A percentile compares a stretch with the other conserved stretches of the same genome.
These are phyloP conservation scores for Torymus auratus DNA, from an alignment of 2,888 invertebrate genomes.

Conservation along the genomic window DNA sequence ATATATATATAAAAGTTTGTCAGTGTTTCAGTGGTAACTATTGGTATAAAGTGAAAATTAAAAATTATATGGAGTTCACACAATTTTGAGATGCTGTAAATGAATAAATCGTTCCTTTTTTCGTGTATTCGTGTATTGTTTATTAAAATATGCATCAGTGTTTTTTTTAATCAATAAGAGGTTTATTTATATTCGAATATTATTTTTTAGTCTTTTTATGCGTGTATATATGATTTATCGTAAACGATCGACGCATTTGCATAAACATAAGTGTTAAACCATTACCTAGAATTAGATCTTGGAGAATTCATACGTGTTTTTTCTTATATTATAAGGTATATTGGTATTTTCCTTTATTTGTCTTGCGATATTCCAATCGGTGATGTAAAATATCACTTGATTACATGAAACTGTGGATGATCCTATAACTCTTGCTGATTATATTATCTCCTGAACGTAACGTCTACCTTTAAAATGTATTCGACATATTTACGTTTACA, in stretches of 20 bases:
- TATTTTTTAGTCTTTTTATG: conserved; percentile 38
- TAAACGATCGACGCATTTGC: conserved; percentile 26
- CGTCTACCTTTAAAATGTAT: too few relatives aligned
- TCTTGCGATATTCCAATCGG: background rate
- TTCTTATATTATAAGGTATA: background rate
- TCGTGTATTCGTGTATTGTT: conserved; percentile 60
- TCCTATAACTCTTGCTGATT: background rate
- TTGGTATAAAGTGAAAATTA: conserved; percentile 47
- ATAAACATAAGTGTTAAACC: conserved; percentile 45
- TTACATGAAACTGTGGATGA: background rate
- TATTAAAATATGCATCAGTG: conserved; percentile 54
- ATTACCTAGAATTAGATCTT: conserved; percentile 37
- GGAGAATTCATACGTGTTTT: conserved; percentile 5
- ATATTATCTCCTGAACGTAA: background rate
- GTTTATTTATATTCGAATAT: conserved; percentile 15
- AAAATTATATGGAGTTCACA: conserved; percentile 31
- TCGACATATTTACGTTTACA: background rate
- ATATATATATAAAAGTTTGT: conserved; percentile 67
- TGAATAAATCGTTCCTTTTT: conserved; percentile 38
- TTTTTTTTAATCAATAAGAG: conserved; percentile 21
- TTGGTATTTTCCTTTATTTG: conserved; percentile 4
- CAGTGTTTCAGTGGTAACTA: conserved; percentile 65
- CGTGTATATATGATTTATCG: conserved; percentile 31
- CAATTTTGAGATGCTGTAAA: conserved; percentile 49
- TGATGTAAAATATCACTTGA: conserved; percentile 2